phyloP scores from a whole-genome alignment of 2,888 invertebrate species.

The Clostera curtula region DNA sequence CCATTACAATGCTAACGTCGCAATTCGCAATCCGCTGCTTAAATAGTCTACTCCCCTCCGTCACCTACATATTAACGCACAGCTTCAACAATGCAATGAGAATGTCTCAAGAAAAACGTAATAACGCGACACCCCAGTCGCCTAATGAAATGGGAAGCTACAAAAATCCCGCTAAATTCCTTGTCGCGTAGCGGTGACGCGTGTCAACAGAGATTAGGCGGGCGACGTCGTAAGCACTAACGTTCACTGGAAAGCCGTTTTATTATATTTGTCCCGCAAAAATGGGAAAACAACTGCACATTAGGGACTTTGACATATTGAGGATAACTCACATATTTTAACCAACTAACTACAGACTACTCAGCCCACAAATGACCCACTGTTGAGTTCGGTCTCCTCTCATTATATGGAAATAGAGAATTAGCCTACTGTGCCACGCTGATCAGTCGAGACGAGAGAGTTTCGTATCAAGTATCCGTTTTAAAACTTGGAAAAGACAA shows the following conservation, averaged over 20 bases:
- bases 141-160: constrained; percentile 33
- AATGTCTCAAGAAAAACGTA: constrained; percentile 15
- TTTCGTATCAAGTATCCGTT: too few relatives aligned
- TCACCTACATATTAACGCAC: constrained; percentile 5
- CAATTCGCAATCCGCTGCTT: constrained; percentile 12
- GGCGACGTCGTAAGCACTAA: constrained; percentile 13
- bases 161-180: constrained; percentile 34
- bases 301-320: too few relatives aligned
- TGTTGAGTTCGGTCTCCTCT: too few relatives aligned
- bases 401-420: too few relatives aligned
- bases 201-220: constrained; percentile 40
- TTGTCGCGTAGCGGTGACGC: constrained; percentile 34
- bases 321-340: too few relatives aligned
- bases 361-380: too few relatives aligned
- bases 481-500: too few relatives aligned
- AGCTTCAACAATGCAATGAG: constrained; percentile 8
- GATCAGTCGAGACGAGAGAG: too few relatives aligned
- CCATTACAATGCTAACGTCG: too few relatives aligned
- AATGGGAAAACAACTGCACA: not conserved
- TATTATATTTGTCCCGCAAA: not conserved
- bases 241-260: constrained; percentile 6
- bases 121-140: constrained; percentile 16
- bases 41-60: constrained; percentile 3
- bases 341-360: too few relatives aligned
- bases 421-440: too few relatives aligned